Base-by-base conservation (phyloP, 2,888 invertebrate genomes). In the Eupithecia dodoneata region DNA sequence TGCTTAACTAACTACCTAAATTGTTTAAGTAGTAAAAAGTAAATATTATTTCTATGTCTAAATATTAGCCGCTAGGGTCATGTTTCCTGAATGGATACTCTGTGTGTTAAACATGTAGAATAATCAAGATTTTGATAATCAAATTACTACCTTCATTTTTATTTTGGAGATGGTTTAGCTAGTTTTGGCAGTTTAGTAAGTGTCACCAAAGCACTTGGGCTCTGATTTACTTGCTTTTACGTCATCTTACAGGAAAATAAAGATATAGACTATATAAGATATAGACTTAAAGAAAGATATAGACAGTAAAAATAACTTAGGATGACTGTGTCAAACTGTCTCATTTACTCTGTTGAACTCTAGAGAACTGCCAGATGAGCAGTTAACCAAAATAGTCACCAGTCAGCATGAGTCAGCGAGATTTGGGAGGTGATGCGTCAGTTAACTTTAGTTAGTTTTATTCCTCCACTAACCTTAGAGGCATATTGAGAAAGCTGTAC, bases 281-380 rank as follows among this genome's bases (percentile, higher is more conserved):
- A 12, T 10, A 30, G 30, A 6, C 18, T 10, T 10, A 10, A 63
- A 63, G 10, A 63, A 30, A 10, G 9, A 30, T 12, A 30, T 18
- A 59, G n/a, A 59, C 59, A 59, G n/a, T 30, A 63, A 63, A 63
- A 12, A 30, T 4, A 63, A 10, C 59, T 59, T 18, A 30, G 10
- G 63, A 63, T 63, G 63, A 63, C 63, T 63, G 63, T 30, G 10
- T 63, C 30, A 30, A 30, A 63, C 63, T 59, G 30, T 63, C 30
- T 59, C 4, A 10, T 18, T 59, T 59, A 18, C n/a, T 55, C n/a
- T 59, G 44, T 69, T 18, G n/a, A 44, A 18, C 3, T 69, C n/a
- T 18, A 70, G 70, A 70, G 45, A 47, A 45, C 45, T 69, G 70
- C 70, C 70, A 70, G 47, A 70, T 63, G 72, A 73, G 72, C 65